Conservation (phyloP, 1,140 invertebrate genomes). For the Drosophila nikananu region DNA sequence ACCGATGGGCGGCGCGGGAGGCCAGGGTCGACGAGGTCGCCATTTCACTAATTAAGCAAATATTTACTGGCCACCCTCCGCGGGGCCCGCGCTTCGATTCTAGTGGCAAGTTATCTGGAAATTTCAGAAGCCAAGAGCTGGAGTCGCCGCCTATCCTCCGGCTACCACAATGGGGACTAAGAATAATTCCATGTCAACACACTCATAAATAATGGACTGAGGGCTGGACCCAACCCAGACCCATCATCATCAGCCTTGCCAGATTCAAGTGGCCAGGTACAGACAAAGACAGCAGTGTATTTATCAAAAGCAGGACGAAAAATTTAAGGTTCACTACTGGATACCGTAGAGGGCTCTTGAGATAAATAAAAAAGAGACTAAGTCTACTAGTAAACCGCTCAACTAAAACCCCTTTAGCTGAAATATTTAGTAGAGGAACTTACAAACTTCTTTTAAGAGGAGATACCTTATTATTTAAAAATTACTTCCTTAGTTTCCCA, state of each 20-base stretch:
- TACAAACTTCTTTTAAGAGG: too few species aligned
- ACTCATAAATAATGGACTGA: conserved; percentile 84
- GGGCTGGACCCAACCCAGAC: conserved; percentile 31
- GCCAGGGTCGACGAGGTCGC: conserved; percentile 26
- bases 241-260: conserved; percentile 52
- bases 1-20: neutral
- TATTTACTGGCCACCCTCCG: conserved; percentile 59
- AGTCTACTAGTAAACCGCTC: too few species aligned
- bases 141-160: conserved; percentile 9
- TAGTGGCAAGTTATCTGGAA: conserved; percentile 69
- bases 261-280: conserved; percentile 62
- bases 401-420: too few species aligned
- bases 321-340: neutral
- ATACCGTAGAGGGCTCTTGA: conserved; percentile 17
- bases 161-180: conserved; percentile 74
- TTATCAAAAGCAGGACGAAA: conserved; percentile 68
- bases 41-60: conserved; percentile 84
- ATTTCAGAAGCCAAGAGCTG: conserved; percentile 47
- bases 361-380: neutral
- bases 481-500: neutral
- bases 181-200: conserved; percentile 85
- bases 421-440: neutral
- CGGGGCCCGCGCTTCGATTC: conserved; percentile 1
- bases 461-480: neutral
- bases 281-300: conserved; percentile 70